Conservation (phyloP, 2,797 vertebrate genomes). For the Esox masquinongy region DNA sequence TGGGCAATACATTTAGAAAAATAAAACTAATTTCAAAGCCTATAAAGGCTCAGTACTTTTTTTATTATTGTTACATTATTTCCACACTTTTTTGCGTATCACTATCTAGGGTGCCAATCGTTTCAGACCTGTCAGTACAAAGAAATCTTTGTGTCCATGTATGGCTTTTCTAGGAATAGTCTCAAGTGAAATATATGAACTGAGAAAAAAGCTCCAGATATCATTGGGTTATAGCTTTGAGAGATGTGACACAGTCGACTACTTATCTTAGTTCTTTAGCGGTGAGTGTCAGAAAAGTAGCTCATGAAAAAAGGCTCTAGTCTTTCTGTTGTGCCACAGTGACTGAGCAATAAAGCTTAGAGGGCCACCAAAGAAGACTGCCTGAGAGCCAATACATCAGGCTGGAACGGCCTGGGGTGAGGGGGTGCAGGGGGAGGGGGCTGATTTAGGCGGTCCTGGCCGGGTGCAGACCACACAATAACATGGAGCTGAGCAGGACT, state of each 20-base stretch:
- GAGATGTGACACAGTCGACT: constrained; percentile 3
- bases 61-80: too few species aligned
- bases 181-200: background rate
- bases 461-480: constrained; percentile 51
- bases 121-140: background rate
- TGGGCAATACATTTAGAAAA: too few species aligned
- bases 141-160: background rate
- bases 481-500: constrained; percentile 50
- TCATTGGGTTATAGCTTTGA: background rate
- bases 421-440: constrained; percentile 14
- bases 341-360: constrained; percentile 55
- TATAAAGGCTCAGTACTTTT: too few species aligned
- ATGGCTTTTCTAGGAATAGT: background rate
- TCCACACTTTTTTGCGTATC: too few species aligned
- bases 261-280: constrained; percentile 22
- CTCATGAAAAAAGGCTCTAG: constrained; percentile 14
- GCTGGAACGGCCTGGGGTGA: constrained; percentile 40
- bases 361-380: constrained; percentile 46
- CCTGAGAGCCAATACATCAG: constrained; percentile 43
- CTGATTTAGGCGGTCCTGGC: constrained; percentile 53
- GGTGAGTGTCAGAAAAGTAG: constrained; percentile 23
- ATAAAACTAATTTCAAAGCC: too few species aligned
- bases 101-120: too few species aligned
- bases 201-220: background rate
- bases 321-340: constrained; percentile 29